Percentiles rank a stretch among this genome's conserved stretches.
Evolutionary conservation across 2,113 vertebrate genomes (phyloP).

Genomic region (Thamnophis sirtalis): DNA sequence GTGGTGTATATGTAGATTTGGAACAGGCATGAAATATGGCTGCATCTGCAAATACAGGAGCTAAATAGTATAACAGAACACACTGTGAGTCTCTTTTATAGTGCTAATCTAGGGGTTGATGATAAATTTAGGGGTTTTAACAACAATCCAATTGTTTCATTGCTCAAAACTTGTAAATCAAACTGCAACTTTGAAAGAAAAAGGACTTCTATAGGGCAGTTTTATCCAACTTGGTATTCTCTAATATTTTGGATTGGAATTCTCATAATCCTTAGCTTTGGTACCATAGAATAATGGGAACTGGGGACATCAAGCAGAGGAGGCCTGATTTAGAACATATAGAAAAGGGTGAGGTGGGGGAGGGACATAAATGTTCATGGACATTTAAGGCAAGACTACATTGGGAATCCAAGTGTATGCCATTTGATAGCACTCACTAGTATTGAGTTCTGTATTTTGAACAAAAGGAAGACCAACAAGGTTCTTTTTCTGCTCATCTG

Average conservation of each 20-base stretch:
- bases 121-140: neutral
- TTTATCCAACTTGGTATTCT: neutral
- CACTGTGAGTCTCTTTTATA: neutral
- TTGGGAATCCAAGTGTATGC: neutral
- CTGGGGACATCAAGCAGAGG: neutral
- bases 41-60: constrained; percentile 55
- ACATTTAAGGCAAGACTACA: neutral
- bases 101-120: neutral
- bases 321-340: neutral
- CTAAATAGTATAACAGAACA: neutral
- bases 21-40: constrained; percentile 31
- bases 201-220: neutral
- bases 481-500: neutral
- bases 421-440: neutral
- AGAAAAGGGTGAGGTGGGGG: neutral
- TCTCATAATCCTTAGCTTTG: neutral
- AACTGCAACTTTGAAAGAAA: neutral
- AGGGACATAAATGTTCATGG: neutral
- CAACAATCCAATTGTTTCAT: neutral
- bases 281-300: neutral
- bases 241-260: neutral
- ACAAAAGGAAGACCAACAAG: neutral
- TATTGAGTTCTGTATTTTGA: neutral
- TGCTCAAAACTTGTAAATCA: neutral
- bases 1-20: constrained; percentile 70